A percentile compares a stretch with the other conserved stretches of the same genome.
Evolutionary conservation across 2,113 vertebrate species (phyloP).

Genomic region (Murina feae): DNA sequence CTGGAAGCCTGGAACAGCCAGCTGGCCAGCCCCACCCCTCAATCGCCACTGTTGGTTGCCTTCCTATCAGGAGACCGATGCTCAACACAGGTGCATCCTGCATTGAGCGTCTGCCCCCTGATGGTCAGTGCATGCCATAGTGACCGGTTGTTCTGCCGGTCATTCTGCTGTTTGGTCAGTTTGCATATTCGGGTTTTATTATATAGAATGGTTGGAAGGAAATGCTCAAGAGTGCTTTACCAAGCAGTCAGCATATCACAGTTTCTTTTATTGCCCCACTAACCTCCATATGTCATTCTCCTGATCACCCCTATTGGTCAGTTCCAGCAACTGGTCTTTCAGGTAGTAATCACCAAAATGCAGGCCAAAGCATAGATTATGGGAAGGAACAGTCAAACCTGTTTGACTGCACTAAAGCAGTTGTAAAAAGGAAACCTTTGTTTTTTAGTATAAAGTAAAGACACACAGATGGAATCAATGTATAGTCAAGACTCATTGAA

Average conservation of each 20-base stretch:
- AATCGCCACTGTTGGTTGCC: too few species aligned
- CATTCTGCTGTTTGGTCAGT: too few species aligned
- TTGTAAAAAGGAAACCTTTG: neutral
- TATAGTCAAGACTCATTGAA: conserved; percentile 24
- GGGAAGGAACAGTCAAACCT: neutral
- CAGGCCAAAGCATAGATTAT: neutral
- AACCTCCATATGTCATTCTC: neutral
- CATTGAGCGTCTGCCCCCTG: too few species aligned
- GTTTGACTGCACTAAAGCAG: neutral
- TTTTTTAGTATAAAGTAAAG: neutral
- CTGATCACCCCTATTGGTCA: neutral
- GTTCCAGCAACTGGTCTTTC: neutral
- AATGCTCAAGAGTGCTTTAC: neutral
- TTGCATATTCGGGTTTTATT: too few species aligned
- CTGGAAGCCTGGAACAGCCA: too few species aligned
- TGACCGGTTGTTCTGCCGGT: too few species aligned
- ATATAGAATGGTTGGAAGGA: neutral
- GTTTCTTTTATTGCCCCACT: neutral
- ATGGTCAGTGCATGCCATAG: too few species aligned
- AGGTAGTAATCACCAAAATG: neutral
- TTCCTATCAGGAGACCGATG: too few species aligned
- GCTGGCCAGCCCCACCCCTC: too few species aligned
- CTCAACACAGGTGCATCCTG: too few species aligned
- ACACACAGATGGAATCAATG: neutral
- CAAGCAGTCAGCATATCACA: neutral